phyloP scores from a whole-genome alignment of 2,888 invertebrate species.

The Elgonia sp. region DNA sequence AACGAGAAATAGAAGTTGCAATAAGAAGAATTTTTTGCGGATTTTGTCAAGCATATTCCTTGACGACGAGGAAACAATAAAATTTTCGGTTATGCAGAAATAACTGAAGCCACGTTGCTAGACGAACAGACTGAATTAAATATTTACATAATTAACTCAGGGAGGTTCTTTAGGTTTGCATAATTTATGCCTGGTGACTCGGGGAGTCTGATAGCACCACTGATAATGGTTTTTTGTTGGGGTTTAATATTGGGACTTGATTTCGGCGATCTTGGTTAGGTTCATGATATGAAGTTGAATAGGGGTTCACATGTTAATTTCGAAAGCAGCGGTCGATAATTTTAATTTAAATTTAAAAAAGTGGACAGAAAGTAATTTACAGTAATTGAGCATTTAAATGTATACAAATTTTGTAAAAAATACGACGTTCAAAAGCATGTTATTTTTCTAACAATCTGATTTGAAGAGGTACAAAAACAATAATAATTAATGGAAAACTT shows the following conservation, averaged over 20 bases:
- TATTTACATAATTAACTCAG: constrained; percentile 40
- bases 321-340: constrained; percentile 1
- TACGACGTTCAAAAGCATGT: too few species aligned
- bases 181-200: constrained; percentile 30
- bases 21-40: not conserved
- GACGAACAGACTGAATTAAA: constrained; percentile 37
- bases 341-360: constrained; percentile 5
- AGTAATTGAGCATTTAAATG: too few species aligned
- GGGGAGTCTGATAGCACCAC: constrained; percentile 15
- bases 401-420: too few species aligned
- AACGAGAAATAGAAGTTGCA: not conserved
- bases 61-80: constrained; percentile 20
- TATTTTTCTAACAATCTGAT: too few species aligned
- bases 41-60: not conserved
- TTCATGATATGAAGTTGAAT: not conserved
- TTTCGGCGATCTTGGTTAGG: not conserved
- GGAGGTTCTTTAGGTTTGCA: constrained; percentile 43
- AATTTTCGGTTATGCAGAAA: constrained; percentile 26
- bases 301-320: not conserved
- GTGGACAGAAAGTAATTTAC: too few species aligned
- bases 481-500: too few species aligned
- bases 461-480: too few species aligned
- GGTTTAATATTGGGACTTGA: constrained; percentile 28
- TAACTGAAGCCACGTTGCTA: constrained; percentile 31
- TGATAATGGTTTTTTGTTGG: constrained; percentile 39